These are phyloP conservation scores for Agonum fuliginosum DNA, from an alignment of 2,888 invertebrate genomes.

Conservation along the genomic window DNA sequence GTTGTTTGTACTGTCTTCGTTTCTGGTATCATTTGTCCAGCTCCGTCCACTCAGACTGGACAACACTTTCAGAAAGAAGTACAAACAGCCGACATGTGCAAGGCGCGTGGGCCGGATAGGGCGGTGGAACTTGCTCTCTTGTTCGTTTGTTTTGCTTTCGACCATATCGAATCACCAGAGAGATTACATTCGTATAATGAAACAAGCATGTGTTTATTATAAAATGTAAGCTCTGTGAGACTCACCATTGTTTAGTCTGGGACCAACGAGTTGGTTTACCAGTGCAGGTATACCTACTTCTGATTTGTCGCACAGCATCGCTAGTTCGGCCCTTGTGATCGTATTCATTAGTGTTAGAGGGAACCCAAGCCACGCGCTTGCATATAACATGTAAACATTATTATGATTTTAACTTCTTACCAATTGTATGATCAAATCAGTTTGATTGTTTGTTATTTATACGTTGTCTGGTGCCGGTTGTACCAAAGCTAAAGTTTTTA, in stretches of 20 bases:
- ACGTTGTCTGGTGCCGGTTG: constrained; percentile 9
- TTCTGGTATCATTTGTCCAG: constrained; percentile 18
- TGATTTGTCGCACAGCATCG: constrained; percentile 59
- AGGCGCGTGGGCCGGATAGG: constrained; percentile 45
- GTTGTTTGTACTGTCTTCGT: not conserved
- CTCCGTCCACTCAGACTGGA: constrained; percentile 34
- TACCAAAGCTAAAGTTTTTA: constrained; percentile 33
- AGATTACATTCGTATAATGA: not conserved
- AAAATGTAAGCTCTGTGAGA: too few relatives aligned
- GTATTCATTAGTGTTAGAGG: constrained; percentile 53
- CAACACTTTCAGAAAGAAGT: not conserved
- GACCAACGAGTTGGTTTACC: constrained; percentile 59
- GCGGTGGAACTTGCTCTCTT: constrained; percentile 44
- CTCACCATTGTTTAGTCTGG: constrained; percentile 57
- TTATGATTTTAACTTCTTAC: not conserved
- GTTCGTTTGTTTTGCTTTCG: constrained; percentile 46
- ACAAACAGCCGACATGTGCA: constrained; percentile 7
- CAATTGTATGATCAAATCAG: constrained; percentile 24
- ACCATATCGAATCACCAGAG: constrained; percentile 50
- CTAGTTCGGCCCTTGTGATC: constrained; percentile 59
- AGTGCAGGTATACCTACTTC: constrained; percentile 58
- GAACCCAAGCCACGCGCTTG: constrained; percentile 58
- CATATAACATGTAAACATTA: constrained; percentile 40
- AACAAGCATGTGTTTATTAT: too few relatives aligned
- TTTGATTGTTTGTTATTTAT: constrained; percentile 44